Evolutionary conservation across 2,888 invertebrate species (phyloP).

Genomic region (Hydriomena furcata): DNA sequence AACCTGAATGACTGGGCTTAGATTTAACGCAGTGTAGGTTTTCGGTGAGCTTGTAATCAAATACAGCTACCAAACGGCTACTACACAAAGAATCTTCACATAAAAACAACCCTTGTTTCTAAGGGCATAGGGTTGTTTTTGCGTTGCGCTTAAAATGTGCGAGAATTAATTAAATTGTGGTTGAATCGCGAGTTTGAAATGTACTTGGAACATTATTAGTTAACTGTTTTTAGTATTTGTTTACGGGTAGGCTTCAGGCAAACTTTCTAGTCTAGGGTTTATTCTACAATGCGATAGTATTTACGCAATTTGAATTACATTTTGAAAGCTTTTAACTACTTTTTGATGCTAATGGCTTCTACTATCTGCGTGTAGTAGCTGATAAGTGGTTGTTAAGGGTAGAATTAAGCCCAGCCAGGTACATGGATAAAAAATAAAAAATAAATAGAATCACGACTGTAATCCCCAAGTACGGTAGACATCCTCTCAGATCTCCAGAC

Average conservation of each 20-base stretch:
- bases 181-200: conserved; percentile 25
- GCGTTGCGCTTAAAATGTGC: neutral
- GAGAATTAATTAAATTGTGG: conserved; percentile 22
- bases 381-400: too few species aligned
- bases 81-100: conserved; percentile 8
- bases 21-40: conserved; percentile 36
- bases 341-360: too few species aligned
- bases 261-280: too few species aligned
- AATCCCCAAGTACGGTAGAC: too few species aligned
- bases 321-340: too few species aligned
- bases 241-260: neutral
- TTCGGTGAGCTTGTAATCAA: conserved; percentile 35
- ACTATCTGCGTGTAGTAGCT: too few species aligned
- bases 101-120: conserved; percentile 15
- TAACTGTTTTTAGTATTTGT: conserved; percentile 20
- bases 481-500: too few species aligned
- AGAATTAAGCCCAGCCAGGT: too few species aligned
- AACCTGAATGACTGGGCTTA: conserved; percentile 30
- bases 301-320: too few species aligned
- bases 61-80: conserved; percentile 30
- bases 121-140: conserved; percentile 2
- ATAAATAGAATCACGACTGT: too few species aligned
- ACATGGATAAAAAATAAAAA: too few species aligned
- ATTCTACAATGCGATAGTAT: too few species aligned
- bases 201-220: conserved; percentile 11